phyloP scores from a whole-genome alignment of 2,888 invertebrate genomes.

The Leptinotarsa tumamoca region DNA sequence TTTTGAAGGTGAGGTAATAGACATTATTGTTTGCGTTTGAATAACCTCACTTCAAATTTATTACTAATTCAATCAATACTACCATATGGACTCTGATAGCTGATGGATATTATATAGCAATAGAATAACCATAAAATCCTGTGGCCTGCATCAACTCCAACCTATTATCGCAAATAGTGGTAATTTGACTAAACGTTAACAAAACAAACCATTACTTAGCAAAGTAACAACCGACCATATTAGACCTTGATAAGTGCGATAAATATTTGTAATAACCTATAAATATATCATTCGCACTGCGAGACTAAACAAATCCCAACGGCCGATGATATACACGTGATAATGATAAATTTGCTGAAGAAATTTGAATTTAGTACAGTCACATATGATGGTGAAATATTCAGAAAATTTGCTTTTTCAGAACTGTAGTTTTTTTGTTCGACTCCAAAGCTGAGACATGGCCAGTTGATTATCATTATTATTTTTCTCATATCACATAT shows the following conservation, averaged over 20 bases:
- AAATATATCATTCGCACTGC: neutral
- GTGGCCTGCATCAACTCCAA: neutral
- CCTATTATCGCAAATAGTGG: neutral
- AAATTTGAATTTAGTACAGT: neutral
- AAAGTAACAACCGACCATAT: neutral
- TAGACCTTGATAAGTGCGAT: conserved; percentile 5
- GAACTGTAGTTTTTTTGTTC: too few species aligned
- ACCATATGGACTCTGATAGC: too few species aligned
- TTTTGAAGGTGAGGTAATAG: too few species aligned
- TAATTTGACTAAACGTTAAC: conserved; percentile 2
- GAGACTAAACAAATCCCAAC: conserved; percentile 7
- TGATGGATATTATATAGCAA: too few species aligned
- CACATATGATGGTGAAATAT: too few species aligned
- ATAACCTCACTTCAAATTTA: too few species aligned
- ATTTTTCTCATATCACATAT: too few species aligned
- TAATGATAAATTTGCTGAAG: neutral
- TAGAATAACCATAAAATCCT: neutral
- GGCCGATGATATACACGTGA: neutral
- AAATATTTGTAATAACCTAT: conserved; percentile 10
- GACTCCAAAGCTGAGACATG: too few species aligned
- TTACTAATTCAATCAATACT: too few species aligned
- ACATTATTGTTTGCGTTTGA: too few species aligned
- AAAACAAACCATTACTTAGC: neutral
- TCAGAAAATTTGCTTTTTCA: too few species aligned
- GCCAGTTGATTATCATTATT: too few species aligned